Percentiles rank a stretch among this genome's conserved stretches.
Conservation (phyloP, 30 jellyfish, hydroid and myxozoan species). For the Mastigias papua region DNA sequence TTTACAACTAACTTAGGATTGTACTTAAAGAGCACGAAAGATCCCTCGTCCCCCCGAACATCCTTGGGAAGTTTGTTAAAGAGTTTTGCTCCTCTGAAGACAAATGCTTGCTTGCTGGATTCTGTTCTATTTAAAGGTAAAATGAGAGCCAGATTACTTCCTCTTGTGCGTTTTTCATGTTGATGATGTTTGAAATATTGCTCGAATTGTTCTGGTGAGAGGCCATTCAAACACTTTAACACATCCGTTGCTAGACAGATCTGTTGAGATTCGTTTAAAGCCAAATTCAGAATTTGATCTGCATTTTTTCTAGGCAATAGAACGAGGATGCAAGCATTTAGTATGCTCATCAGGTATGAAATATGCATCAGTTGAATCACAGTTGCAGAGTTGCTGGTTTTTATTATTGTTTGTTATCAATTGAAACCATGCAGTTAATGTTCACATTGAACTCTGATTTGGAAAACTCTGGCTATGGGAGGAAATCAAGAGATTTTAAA, state of each 20-base stretch:
- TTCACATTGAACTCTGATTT: no score
- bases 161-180: no score
- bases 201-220: no score
- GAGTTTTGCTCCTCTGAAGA: not conserved
- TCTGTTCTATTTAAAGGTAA: not conserved
- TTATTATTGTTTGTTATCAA: no score
- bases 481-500: no score
- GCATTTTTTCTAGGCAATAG: slow-evolving; percentile 16
- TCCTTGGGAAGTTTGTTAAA: not conserved
- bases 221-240: no score
- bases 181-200: no score
- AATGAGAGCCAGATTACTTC: not conserved
- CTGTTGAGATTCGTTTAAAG: not conserved
- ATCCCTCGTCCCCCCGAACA: not conserved
- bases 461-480: no score
- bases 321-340: slow-evolving; percentile 75
- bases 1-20: not conserved
- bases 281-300: not conserved
- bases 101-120: not conserved
- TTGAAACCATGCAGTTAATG: no score
- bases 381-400: no score
- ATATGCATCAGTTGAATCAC: no score
- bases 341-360: slow-evolving; percentile 68
- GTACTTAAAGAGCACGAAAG: not conserved
- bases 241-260: no score